A percentile compares a stretch with the other conserved stretches of the same genome.
These are phyloP conservation scores for Lagria hirta DNA, from an alignment of 2,888 invertebrate genomes.

Conservation along the genomic window DNA sequence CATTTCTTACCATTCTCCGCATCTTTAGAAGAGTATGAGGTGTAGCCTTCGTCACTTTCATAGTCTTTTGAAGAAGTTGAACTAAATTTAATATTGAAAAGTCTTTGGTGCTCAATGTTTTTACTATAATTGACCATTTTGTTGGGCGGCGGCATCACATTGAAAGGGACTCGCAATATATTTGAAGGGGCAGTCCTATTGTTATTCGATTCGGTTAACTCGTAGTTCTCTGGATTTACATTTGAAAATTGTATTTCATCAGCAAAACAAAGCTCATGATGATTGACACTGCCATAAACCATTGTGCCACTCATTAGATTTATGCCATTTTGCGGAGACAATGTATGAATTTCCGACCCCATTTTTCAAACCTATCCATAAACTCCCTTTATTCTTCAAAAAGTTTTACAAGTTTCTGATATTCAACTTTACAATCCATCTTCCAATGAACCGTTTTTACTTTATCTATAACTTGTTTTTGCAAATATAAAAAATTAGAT, in stretches of 20 bases:
- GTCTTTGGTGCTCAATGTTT: slow-evolving; percentile 23
- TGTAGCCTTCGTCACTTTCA: slow-evolving; percentile 31
- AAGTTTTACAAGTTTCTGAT: slow-evolving; percentile 5
- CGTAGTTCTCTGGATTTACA: too few relatives aligned
- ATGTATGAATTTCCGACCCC: slow-evolving; percentile 19
- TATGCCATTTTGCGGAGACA: slow-evolving; percentile 17
- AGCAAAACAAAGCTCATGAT: slow-evolving; percentile 18
- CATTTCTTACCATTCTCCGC: slow-evolving; percentile 13
- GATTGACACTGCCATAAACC: slow-evolving; percentile 18
- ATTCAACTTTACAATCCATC: slow-evolving; percentile 1
- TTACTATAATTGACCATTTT: slow-evolving; percentile 35
- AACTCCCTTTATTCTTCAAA: neutral
- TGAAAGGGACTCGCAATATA: slow-evolving; percentile 35
- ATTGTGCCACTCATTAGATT: slow-evolving; percentile 24
- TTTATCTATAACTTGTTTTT: too few relatives aligned
- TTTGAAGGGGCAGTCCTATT: too few relatives aligned
- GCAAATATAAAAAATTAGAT: too few relatives aligned
- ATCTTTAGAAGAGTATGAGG: slow-evolving; percentile 20
- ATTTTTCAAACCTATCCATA: slow-evolving; percentile 5
- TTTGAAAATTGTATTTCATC: slow-evolving; percentile 12
- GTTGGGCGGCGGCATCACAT: slow-evolving; percentile 38
- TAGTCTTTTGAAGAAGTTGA: slow-evolving; percentile 25
- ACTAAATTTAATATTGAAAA: slow-evolving; percentile 9
- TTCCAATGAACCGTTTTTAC: too few relatives aligned
- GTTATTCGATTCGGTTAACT: too few relatives aligned